Base-by-base conservation (phyloP, 2,797 vertebrate species). In the Gobionotothen gibberifrons region DNA sequence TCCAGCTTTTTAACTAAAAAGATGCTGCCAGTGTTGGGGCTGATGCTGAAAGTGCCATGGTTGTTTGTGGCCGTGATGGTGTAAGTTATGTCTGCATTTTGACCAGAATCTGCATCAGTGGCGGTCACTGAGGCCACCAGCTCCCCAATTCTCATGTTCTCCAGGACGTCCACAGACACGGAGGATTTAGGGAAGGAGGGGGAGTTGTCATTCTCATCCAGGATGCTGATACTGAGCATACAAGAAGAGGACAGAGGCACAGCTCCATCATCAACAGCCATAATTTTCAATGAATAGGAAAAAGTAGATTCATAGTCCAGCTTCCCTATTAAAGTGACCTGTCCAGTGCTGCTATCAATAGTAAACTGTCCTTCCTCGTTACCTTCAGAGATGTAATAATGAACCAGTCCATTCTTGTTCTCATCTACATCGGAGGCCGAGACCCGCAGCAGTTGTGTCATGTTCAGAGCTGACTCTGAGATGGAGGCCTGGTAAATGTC, bases 191-290 rank as follows among this genome's bases (percentile, higher is more conserved):
- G 97, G 85, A 99, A 99, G 63, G 96, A 96, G 39, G 98, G 98
- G 2, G 93, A 93, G 81, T 99, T 99, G 92, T 99, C 98, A 49
- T 99, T 99, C 91, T 99, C 98, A 84, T 99, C 98, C 86, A 99
- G 74, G 15, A 99, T 90, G 65, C 95, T 96, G 74, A 99, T 95
- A 72, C 94, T 97, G 66, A 99, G 91, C 74, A 97, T 93, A 29
- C 97, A 99, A 3, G 97, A 96, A 15, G 98, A 97, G 5, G 96
- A 98, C 15, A 98, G 83, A n/a, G 96, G 74, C 80, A 92, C 49
- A 0, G 60, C 65, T 66, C 98, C 98, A 12, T 95, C 94, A 86
- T 99, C 98, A 26, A 96, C 93, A 0, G 98, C 97, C 59, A 96
- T 94, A 69, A 99, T 98, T 57, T 96, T 94, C 43, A 99, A 93